Conservation (phyloP, 2,888 invertebrate genomes). For the Agrochola macilenta region DNA sequence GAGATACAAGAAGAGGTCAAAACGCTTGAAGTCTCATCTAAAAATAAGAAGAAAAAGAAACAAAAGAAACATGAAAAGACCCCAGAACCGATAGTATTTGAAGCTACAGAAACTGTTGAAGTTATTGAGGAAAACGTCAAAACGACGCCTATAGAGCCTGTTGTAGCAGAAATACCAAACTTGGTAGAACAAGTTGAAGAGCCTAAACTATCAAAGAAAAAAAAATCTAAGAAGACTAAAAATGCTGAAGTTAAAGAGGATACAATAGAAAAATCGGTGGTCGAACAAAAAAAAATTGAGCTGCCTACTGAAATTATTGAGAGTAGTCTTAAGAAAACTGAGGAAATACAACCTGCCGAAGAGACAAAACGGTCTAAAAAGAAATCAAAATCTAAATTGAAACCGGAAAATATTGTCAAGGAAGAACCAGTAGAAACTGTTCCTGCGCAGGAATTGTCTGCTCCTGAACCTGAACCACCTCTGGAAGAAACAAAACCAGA, state of each 20-base stretch:
- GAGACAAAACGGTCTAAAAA: constrained; percentile 65
- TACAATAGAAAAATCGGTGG: constrained; percentile 4
- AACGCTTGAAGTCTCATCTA: constrained; percentile 54
- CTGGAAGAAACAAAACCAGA: constrained; percentile 21
- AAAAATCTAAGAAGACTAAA: constrained; percentile 62
- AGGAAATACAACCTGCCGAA: constrained; percentile 32
- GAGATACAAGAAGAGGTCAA: constrained; percentile 19
- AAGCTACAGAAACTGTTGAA: constrained; percentile 63
- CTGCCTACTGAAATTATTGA: constrained; percentile 17
- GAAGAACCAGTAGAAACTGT: constrained; percentile 25
- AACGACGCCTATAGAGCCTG: constrained; percentile 59
- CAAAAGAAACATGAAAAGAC: constrained; percentile 72
- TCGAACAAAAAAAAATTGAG: constrained; percentile 33
- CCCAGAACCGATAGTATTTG: constrained; percentile 61
- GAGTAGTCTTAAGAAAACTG: constrained; percentile 6
- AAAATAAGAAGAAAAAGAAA: constrained; percentile 78
- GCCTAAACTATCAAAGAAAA: constrained; percentile 64
- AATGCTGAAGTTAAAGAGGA: constrained; percentile 41
- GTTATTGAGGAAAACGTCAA: constrained; percentile 61
- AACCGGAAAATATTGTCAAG: constrained; percentile 29
- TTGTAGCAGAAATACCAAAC: constrained; percentile 65
- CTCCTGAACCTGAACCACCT: constrained; percentile 13
- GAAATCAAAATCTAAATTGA: constrained; percentile 69
- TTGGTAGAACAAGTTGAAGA: constrained; percentile 70
- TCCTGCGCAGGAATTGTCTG: constrained; percentile 32